Base-by-base conservation (phyloP, 2,797 vertebrate genomes). In the Tokudaia muenninki region DNA sequence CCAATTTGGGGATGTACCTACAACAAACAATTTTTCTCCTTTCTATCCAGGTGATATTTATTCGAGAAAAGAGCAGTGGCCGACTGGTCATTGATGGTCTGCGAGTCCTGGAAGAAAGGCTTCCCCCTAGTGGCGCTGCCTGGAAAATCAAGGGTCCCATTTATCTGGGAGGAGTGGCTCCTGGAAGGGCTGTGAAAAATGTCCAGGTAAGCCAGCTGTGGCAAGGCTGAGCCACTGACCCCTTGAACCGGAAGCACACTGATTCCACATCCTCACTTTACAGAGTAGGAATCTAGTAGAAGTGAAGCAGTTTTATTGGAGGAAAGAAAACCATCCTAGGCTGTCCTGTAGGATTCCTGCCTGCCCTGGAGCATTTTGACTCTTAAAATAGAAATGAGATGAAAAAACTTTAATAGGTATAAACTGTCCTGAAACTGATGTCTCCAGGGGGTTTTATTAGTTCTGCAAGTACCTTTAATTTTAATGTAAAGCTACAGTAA, bases 81-180 rank as follows among this genome's bases (percentile, higher is more conserved):
- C 99, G 98, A 74, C 97, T 99, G 97, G 98, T 99, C 93, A 99
- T 99, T 74, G 99, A 99, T 97, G 99, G 99, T 83, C 98, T 99
- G 70, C 98, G 98, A 16, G 98, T 99, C 84, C 97, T 99, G 94
- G 99, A 99, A 98, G 99, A 99, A 92, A 98, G 97, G 94, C 98
- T 98, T 90, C 81, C 97, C 29, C 90, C 95, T 70, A 96, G 97
- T 87, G 97, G 89, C 3, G 77, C 97, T 81, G 94, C 98, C 52
- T 99, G 99, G 99, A 98, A 98, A 65, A 98, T 99, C 98, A 99
- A 97, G 50, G 98, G 98, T 81, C 99, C 99, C 10, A 98, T 99
- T 94, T 99, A 99, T 59, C 97, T 99, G 16, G 99, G 99, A 77
- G 99, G 99, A 83, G 99, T 99, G 94, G 99, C 99, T 91, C 99